A percentile compares a stretch with the other conserved stretches of the same genome.
Evolutionary conservation across 2,888 invertebrate genomes (phyloP).

Genomic region (Scaptomyza reducta): DNA sequence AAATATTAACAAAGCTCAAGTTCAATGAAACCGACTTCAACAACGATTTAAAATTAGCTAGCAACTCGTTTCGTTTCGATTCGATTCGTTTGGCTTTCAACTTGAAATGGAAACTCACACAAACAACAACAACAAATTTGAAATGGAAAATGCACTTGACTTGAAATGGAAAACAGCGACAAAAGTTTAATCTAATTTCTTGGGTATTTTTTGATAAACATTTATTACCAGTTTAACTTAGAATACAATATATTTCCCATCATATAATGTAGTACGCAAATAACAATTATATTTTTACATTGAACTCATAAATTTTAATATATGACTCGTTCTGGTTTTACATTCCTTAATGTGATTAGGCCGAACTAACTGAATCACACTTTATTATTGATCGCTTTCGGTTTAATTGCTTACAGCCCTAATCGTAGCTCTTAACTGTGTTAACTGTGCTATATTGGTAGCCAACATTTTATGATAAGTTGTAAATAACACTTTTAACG

Average conservation of each 20-base stretch:
- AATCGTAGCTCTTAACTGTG: constrained; percentile 10
- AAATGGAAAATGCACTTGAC: constrained; percentile 59
- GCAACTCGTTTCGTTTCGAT: constrained; percentile 11
- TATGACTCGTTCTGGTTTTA: neutral
- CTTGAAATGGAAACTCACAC: constrained; percentile 19
- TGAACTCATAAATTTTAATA: too few species aligned
- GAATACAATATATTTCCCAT: constrained; percentile 16
- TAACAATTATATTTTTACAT: neutral
- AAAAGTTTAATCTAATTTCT: neutral
- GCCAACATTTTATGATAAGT: constrained; percentile 19
- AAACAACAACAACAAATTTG: constrained; percentile 1
- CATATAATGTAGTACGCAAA: constrained; percentile 9
- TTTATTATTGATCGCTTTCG: constrained; percentile 42
- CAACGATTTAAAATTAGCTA: neutral
- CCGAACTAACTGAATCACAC: constrained; percentile 24
- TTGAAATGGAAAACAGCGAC: constrained; percentile 37
- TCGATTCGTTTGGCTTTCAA: constrained; percentile 20
- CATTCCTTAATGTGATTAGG: constrained; percentile 9
- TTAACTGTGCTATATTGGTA: neutral
- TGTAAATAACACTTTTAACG: constrained; percentile 6
- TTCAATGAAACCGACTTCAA: constrained; percentile 42
- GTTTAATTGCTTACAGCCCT: neutral
- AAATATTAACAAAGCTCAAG: constrained; percentile 34
- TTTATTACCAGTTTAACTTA: neutral
- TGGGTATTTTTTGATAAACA: neutral